Percentiles rank a stretch among this genome's conserved stretches.
phyloP scores from a whole-genome alignment of 2,113 vertebrate species.

The Hassar affinis region DNA sequence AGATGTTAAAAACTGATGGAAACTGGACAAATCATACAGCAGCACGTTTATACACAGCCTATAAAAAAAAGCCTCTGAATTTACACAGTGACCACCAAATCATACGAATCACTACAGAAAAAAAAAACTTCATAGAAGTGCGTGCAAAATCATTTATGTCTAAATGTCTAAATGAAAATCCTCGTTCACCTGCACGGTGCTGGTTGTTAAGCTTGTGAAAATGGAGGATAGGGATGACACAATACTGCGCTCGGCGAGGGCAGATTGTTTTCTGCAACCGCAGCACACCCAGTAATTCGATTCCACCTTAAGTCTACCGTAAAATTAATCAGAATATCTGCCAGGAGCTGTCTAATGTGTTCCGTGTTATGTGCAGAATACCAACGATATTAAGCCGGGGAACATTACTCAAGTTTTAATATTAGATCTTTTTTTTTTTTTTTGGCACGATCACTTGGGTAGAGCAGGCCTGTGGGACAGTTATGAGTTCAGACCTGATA shows the following conservation, averaged over 20 bases:
- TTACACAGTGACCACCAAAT: slow-evolving; percentile 50
- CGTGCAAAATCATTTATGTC: slow-evolving; percentile 45
- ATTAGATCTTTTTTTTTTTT: slow-evolving; percentile 28
- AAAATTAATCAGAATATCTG: slow-evolving; percentile 54
- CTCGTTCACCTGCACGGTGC: slow-evolving; percentile 2
- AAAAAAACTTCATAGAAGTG: slow-evolving; percentile 49
- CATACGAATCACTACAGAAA: slow-evolving; percentile 45
- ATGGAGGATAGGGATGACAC: slow-evolving; percentile 33
- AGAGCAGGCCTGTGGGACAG: slow-evolving; percentile 41
- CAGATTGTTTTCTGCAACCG: slow-evolving; percentile 46
- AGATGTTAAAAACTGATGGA: slow-evolving; percentile 46
- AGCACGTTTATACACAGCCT: slow-evolving; percentile 38
- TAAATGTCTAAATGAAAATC: slow-evolving; percentile 38
- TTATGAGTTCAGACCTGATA: slow-evolving; percentile 43
- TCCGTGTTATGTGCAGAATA: slow-evolving; percentile 49
- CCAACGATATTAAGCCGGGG: slow-evolving; percentile 42
- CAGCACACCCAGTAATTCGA: slow-evolving; percentile 51
- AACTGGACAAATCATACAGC: slow-evolving; percentile 46
- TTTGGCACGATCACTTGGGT: slow-evolving; percentile 37
- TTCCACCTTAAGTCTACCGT: slow-evolving; percentile 55
- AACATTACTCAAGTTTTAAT: slow-evolving; percentile 51
- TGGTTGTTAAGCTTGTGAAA: slow-evolving; percentile 41
- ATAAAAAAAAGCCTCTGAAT: slow-evolving; percentile 46
- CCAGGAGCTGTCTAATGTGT: slow-evolving; percentile 49
- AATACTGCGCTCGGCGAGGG: slow-evolving; percentile 34